Evolutionary conservation across 2,113 vertebrate genomes (phyloP).

Genomic region (Xyrauchen texanus): DNA sequence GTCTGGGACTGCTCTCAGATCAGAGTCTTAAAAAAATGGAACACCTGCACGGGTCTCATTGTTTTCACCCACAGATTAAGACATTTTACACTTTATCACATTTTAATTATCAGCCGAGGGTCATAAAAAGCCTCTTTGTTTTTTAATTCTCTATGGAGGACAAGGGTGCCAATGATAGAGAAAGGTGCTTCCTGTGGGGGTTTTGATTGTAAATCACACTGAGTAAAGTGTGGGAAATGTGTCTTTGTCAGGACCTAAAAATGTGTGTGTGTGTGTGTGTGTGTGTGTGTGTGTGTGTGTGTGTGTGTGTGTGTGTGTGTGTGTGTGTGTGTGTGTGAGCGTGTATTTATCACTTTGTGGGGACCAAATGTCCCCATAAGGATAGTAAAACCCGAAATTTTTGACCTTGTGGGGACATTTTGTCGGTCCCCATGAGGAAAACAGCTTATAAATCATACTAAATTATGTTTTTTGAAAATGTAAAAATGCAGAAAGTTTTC

Average conservation of each 20-base stretch:
- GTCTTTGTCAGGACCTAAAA: not conserved
- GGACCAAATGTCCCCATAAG: too few species aligned
- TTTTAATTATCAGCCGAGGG: slow-evolving; percentile 10
- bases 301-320: too few species aligned
- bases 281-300: too few species aligned
- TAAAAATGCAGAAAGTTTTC: too few species aligned
- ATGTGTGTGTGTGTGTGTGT: too few species aligned
- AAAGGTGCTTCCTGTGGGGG: not conserved
- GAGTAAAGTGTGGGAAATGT: slow-evolving; percentile 2
- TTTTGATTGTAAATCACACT: not conserved
- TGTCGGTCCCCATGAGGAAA: too few species aligned
- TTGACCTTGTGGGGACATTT: too few species aligned
- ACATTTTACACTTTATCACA: slow-evolving; percentile 33
- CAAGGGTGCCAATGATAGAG: not conserved
- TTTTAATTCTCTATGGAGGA: not conserved
- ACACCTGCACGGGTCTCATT: slow-evolving; percentile 26
- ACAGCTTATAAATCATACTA: too few species aligned
- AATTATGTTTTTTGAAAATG: too few species aligned
- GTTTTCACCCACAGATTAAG: slow-evolving; percentile 37
- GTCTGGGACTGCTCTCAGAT: slow-evolving; percentile 36
- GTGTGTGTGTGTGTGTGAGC: too few species aligned
- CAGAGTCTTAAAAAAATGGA: slow-evolving; percentile 10
- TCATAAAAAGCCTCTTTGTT: not conserved
- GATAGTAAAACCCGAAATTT: too few species aligned
- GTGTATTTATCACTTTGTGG: too few species aligned